Percentiles rank a stretch among this genome's conserved stretches.
Conservation (phyloP, 2,888 invertebrate species). For the Eupithecia inturbata region DNA sequence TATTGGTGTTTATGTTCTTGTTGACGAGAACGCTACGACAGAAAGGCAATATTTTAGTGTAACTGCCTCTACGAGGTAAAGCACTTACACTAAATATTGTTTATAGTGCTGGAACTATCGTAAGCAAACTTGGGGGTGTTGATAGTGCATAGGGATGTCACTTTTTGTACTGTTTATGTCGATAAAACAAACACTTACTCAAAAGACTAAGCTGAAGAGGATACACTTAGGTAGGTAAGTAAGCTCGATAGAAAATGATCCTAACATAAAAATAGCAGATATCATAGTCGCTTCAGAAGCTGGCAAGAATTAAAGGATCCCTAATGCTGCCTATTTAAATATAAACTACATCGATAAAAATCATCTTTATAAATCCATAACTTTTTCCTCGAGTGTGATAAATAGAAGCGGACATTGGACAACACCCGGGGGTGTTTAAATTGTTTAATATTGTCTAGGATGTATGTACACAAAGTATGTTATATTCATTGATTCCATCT, state of each 20-base stretch:
- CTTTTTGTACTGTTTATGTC: not conserved
- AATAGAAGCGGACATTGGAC: no score
- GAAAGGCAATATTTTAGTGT: constrained; percentile 31
- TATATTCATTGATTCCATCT: no score
- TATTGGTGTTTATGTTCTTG: constrained; percentile 24
- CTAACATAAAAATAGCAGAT: not conserved
- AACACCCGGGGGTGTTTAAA: not conserved
- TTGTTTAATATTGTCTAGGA: not conserved
- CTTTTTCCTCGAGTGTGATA: no score
- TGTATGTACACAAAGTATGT: no score
- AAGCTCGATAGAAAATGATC: no score
- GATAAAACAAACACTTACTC: not conserved
- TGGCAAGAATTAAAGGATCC: no score
- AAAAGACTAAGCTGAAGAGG: not conserved
- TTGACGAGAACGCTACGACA: constrained; percentile 26
- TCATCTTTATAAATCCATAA: no score
- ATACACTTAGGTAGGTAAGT: no score
- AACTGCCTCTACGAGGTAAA: constrained; percentile 25
- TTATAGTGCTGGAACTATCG: constrained; percentile 13
- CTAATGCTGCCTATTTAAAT: no score
- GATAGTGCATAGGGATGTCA: not conserved
- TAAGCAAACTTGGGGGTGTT: not conserved
- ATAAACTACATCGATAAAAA: no score
- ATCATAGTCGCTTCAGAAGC: not conserved
- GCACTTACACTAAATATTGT: constrained; percentile 31